Evolutionary conservation across 2,797 vertebrate species (phyloP).

Genomic region (Podargus strigoides): DNA sequence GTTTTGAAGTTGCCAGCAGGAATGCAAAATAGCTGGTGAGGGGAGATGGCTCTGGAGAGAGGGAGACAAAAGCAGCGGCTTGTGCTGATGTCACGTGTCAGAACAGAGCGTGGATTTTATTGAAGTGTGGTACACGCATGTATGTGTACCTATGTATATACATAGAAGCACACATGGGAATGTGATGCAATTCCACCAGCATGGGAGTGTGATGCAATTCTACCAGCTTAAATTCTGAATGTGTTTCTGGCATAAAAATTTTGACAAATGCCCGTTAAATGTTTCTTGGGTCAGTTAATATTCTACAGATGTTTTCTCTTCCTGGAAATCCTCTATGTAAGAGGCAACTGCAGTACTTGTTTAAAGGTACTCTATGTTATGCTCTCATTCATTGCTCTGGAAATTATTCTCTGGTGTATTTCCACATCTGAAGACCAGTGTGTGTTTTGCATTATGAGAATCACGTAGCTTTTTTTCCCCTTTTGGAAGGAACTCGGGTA

Average conservation of each 20-base stretch:
- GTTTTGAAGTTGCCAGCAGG: background rate
- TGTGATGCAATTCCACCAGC: too few relatives aligned
- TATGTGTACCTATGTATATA: background rate
- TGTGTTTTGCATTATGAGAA: constrained; percentile 29
- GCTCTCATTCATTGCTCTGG: background rate
- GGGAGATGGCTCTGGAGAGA: background rate
- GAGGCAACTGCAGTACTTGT: constrained; percentile 9
- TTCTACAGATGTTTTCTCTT: constrained; percentile 47
- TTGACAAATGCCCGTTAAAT: background rate
- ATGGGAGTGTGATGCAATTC: too few relatives aligned
- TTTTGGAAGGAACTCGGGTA: background rate
- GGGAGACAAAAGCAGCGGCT: background rate
- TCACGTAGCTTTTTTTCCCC: background rate
- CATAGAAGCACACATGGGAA: fast-evolving
- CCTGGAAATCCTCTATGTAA: background rate
- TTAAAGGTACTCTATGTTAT: constrained; percentile 8
- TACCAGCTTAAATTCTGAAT: background rate
- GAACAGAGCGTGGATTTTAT: background rate
- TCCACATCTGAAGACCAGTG: constrained; percentile 2
- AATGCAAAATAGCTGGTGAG: background rate
- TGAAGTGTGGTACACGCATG: too few relatives aligned
- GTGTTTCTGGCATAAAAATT: background rate
- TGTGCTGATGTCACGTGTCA: background rate
- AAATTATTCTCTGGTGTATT: constrained; percentile 1
- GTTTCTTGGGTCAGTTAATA: background rate